Percentiles rank a stretch among this genome's conserved stretches.
These are phyloP conservation scores for Platichthys flesus DNA, from an alignment of 2,113 vertebrate species.

Conservation along the genomic window DNA sequence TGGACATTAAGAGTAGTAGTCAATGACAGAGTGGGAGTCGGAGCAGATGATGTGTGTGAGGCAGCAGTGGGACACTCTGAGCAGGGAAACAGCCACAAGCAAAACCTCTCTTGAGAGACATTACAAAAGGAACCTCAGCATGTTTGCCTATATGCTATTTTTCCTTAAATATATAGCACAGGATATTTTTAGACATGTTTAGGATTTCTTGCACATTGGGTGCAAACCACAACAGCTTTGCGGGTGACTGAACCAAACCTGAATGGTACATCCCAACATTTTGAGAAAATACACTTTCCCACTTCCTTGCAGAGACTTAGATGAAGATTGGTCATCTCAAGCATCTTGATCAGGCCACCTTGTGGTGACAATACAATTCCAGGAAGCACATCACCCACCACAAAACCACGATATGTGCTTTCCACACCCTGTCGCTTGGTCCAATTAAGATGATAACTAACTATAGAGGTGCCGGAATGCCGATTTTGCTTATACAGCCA, in stretches of 20 bases:
- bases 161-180: not conserved
- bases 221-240: too few relatives aligned
- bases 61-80: too few relatives aligned
- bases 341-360: too few relatives aligned
- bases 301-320: not conserved
- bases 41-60: too few relatives aligned
- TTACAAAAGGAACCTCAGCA: not conserved
- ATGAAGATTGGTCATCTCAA: not conserved
- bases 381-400: not conserved
- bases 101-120: not conserved
- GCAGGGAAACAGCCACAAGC: not conserved
- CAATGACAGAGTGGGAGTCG: too few relatives aligned
- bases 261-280: too few relatives aligned
- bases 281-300: too few relatives aligned
- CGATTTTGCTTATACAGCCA: not conserved
- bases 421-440: not conserved
- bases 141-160: not conserved
- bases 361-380: not conserved
- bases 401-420: not conserved
- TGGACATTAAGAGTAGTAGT: too few relatives aligned
- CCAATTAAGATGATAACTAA: not conserved
- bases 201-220: not conserved
- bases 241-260: too few relatives aligned
- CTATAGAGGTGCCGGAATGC: not conserved
- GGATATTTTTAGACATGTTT: not conserved